Percentiles rank a stretch among this genome's conserved stretches.
Conservation (phyloP, 2,797 vertebrate species). For the Pangasius mekongensis region DNA sequence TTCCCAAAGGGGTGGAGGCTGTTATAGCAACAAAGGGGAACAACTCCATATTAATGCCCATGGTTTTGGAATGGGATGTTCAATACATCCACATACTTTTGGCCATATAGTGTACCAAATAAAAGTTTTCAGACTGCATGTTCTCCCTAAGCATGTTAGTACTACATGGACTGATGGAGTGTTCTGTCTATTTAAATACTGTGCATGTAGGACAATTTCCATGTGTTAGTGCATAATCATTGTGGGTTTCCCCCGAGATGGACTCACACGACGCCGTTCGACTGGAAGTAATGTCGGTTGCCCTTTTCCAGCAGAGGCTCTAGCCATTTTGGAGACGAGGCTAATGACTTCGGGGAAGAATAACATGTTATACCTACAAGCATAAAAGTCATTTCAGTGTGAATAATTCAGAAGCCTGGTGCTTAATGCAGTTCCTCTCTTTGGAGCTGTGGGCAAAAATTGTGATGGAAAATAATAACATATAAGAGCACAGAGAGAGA, state of each 20-base stretch:
- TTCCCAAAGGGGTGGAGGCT: too few relatives aligned
- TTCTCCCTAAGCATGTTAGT: not conserved
- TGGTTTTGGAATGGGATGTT: not conserved
- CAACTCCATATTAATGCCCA: too few relatives aligned
- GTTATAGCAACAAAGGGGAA: too few relatives aligned
- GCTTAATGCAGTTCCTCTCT: slow-evolving; percentile 55
- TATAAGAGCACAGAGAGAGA: slow-evolving; percentile 26
- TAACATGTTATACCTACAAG: slow-evolving; percentile 41
- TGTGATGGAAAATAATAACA: slow-evolving; percentile 51
- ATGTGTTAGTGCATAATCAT: not conserved
- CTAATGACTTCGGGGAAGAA: slow-evolving; percentile 55
- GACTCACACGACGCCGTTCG: slow-evolving; percentile 11
- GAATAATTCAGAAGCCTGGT: slow-evolving; percentile 60
- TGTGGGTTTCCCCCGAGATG: not conserved
- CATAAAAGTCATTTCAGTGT: slow-evolving; percentile 47
- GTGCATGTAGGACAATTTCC: not conserved
- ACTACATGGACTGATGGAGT: not conserved
- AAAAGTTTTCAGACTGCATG: not conserved
- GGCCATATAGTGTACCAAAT: not conserved
- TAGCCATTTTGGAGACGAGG: slow-evolving; percentile 46
- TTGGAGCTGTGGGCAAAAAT: slow-evolving; percentile 46
- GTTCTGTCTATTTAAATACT: not conserved
- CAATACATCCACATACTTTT: not conserved
- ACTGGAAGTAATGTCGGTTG: slow-evolving; percentile 44
- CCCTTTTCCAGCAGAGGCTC: slow-evolving; percentile 11